Percentiles rank a stretch among this genome's conserved stretches.
phyloP scores from a whole-genome alignment of 2,888 invertebrate genomes.

The Isoperla grammatica region DNA sequence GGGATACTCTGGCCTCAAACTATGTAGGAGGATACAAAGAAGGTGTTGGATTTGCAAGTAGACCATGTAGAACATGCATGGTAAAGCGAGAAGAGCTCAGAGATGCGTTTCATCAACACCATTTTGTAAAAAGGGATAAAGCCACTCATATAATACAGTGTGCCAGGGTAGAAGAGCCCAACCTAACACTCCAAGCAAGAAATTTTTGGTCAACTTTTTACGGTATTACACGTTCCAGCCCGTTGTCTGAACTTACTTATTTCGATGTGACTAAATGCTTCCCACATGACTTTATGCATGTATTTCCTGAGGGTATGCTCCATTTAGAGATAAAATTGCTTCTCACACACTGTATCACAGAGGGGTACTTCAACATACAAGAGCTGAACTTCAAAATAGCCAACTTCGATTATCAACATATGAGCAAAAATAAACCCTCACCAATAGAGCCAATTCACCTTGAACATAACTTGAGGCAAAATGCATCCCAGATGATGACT shows the following conservation, averaged over 20 bases:
- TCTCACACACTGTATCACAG: conserved; percentile 22
- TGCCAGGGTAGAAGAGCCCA: background rate
- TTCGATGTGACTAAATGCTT: conserved; percentile 4
- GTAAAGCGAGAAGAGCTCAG: background rate
- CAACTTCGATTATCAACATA: conserved; percentile 32
- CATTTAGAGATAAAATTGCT: conserved; percentile 17
- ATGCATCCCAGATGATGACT: conserved; percentile 31
- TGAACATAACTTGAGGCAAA: conserved; percentile 30
- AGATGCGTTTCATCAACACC: background rate
- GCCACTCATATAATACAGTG: background rate
- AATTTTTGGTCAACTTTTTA: background rate
- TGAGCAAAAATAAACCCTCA: conserved; percentile 32
- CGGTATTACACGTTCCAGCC: background rate
- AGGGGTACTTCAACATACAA: conserved; percentile 24
- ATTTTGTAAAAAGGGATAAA: background rate
- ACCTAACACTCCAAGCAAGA: background rate
- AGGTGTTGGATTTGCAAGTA: background rate
- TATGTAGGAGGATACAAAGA: conserved; percentile 1
- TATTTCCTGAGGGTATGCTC: background rate
- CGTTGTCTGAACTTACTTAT: background rate
- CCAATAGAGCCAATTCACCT: conserved; percentile 26
- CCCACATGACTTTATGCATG: background rate
- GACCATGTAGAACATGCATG: background rate
- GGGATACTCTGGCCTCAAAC: background rate
- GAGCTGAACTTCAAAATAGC: conserved; percentile 30